These are phyloP conservation scores for Pseudocheirus occidentalis DNA, from an alignment of 2,797 vertebrate genomes.

Conservation along the genomic window DNA sequence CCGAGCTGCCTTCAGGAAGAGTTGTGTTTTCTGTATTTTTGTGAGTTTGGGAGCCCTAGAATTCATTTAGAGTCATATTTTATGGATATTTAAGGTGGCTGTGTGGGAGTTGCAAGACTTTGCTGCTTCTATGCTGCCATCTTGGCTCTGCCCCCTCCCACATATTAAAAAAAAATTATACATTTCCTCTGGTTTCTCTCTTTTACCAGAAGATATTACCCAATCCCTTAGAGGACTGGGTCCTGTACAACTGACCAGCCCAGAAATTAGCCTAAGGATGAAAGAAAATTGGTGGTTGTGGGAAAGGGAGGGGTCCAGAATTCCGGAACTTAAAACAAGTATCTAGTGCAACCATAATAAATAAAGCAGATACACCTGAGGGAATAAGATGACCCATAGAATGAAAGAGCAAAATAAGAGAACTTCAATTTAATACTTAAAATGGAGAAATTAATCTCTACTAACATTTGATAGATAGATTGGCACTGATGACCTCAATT, in stretches of 20 bases:
- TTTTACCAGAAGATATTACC: background rate
- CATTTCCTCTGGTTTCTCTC: background rate
- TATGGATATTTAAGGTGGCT: too few species aligned
- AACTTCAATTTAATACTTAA: background rate
- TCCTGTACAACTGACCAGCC: background rate
- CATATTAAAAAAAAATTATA: background rate
- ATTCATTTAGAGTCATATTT: too few species aligned
- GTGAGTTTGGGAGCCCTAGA: too few species aligned
- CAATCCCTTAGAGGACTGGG: background rate
- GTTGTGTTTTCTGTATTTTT: too few species aligned
- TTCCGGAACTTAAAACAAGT: background rate
- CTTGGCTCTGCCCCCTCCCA: too few species aligned
- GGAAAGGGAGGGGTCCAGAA: background rate
- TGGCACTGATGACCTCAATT: background rate
- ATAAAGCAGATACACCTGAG: background rate
- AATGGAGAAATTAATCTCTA: background rate
- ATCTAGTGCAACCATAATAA: background rate
- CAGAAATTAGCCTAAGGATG: background rate
- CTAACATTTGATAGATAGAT: background rate
- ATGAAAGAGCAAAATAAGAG: background rate
- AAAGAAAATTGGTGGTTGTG: background rate
- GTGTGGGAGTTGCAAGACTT: too few species aligned
- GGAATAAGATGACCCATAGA: background rate
- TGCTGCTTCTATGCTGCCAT: too few species aligned
- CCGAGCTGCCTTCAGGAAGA: too few species aligned